Conservation (phyloP, 1,140 invertebrate species). For the Calliphora vicina region DNA sequence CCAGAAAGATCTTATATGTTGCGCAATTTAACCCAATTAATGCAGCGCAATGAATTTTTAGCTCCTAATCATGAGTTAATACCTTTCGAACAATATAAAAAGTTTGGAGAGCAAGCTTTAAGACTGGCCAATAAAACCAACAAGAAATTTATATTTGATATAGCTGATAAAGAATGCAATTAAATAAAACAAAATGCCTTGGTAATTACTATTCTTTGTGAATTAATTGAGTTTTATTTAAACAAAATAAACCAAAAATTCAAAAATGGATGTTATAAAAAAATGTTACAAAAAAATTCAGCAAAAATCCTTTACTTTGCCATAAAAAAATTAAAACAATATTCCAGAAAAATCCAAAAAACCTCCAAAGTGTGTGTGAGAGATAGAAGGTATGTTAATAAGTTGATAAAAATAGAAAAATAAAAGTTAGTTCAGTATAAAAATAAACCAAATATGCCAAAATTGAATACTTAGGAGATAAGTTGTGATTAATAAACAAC, state of each 20-base stretch:
- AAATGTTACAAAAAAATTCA: too few relatives aligned
- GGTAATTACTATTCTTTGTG: too few relatives aligned
- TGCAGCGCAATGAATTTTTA: constrained; percentile 73
- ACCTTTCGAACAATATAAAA: constrained; percentile 76
- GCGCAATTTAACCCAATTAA: constrained; percentile 74
- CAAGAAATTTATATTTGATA: background rate
- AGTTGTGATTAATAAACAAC: background rate
- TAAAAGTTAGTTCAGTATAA: background rate
- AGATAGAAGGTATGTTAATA: background rate
- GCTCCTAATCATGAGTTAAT: constrained; percentile 76
- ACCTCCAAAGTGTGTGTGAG: background rate
- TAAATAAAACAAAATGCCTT: too few relatives aligned
- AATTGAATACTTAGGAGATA: background rate
- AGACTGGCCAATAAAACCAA: background rate
- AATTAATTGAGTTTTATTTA: too few relatives aligned
- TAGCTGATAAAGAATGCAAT: background rate
- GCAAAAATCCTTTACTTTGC: too few relatives aligned
- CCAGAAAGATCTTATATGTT: constrained; percentile 75
- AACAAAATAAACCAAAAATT: too few relatives aligned
- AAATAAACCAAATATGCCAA: background rate
- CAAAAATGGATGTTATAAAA: too few relatives aligned
- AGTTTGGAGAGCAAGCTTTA: background rate
- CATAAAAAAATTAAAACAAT: too few relatives aligned
- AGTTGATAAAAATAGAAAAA: background rate
- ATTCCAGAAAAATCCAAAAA: background rate